Base-by-base conservation (phyloP, 2,888 invertebrate species). In the Phytoseiulus persimilis region DNA sequence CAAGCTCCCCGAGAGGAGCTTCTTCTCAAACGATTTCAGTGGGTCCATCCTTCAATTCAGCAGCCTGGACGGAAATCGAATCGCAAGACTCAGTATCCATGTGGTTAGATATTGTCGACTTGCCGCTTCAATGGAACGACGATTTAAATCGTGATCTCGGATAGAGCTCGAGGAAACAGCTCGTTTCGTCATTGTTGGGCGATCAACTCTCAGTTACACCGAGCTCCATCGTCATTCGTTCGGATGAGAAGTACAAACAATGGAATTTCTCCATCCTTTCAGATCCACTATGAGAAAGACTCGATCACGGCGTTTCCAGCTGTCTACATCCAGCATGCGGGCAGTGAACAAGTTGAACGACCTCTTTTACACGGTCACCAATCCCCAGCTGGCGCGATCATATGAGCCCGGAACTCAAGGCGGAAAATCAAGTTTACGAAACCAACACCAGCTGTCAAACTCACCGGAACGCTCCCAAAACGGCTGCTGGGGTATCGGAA, bases 11-110 rank as follows among this genome's bases (percentile, higher is more conserved):
- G 87, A 87, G 31, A 87, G 87, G 3, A 87, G 45, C 31, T 5
- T 87, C 39, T 87, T 87, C 45, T 87, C 87, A 33, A 87, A 87
- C 31, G 87, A 39, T 33, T 87, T 87, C 87, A 87, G 31, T 6
- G 87, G 87, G 14, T 87, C 87, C 87, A 87, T 87, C n/a, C 9
- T 31, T 33, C 28, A 6, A 3, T 65, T 14, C 23, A 65, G 65
- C 65, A 65, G 18, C 65, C 65, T 65, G 18, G 2, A 1, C 1
- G 18, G 18, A 23, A 3, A 65, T 65, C 65, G 65, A 65, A 65
- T 65, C 65, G 65, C 2, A 2, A 3, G 28, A 65, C 9, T 46
- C 46, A n/a, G n/a, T n/a, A 46, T 46, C 46, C 14, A 46, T 14
- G 9, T 6, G 9, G 2, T 65, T 28, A 65, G 65, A 65, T 23